These are phyloP conservation scores for Peucedramus taeniatus DNA, from an alignment of 2,113 vertebrate genomes.

Conservation along the genomic window DNA sequence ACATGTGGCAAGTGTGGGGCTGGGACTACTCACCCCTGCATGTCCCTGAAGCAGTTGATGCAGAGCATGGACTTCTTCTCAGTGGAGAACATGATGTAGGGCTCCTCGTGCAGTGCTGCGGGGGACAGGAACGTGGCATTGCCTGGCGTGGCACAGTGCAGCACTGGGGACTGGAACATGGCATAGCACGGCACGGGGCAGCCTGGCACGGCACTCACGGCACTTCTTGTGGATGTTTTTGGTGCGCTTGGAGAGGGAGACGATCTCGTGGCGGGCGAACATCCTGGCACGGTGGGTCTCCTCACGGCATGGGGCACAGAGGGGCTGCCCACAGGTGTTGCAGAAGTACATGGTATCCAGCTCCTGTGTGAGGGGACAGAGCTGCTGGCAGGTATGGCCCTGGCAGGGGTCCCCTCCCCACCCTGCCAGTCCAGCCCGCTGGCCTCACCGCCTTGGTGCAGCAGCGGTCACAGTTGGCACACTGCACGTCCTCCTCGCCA, in stretches of 20 bases:
- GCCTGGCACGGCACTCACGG: constrained; percentile 56
- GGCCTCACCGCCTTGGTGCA: constrained; percentile 34
- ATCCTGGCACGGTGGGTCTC: constrained; percentile 89
- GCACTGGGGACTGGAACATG: no score
- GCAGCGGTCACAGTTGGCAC: constrained; percentile 88
- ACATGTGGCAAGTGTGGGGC: fast-evolving
- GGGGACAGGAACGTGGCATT: fast-evolving
- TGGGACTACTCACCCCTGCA: constrained; percentile 83
- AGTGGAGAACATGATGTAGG: constrained; percentile 93
- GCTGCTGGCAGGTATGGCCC: background rate
- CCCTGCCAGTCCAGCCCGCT: fast-evolving
- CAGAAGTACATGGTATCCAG: constrained; percentile 88
- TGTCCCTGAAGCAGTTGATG: constrained; percentile 96
- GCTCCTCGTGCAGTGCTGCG: constrained; percentile 88
- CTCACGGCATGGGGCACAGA: constrained; percentile 87
- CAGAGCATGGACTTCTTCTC: constrained; percentile 94
- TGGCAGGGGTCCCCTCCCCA: fast-evolving
- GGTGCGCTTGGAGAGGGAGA: constrained; percentile 87
- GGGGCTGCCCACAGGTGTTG: constrained; percentile 91
- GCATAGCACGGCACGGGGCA: fast-evolving
- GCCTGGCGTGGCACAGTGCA: fast-evolving
- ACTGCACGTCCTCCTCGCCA: constrained; percentile 77
- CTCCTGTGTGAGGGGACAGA: constrained; percentile 66
- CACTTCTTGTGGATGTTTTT: constrained; percentile 91
- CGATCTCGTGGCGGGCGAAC: constrained; percentile 90